Evolutionary conservation across 2,888 invertebrate species (phyloP), one percentile per base, ranked within the genome.

Genomic region (Abrostola triplasia): DNA sequence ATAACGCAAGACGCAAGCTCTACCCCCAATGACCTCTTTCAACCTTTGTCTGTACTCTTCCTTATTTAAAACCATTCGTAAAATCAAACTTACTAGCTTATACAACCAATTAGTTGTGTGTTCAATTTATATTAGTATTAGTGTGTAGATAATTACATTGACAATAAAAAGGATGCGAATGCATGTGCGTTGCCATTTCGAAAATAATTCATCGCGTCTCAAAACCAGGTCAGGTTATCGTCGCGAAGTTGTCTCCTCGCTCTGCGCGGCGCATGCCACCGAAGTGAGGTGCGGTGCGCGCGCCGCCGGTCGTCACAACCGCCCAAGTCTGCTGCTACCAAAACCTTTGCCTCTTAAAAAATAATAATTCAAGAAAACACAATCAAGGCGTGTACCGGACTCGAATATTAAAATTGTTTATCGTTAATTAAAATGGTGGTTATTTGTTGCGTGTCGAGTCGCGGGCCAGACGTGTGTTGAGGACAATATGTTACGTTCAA

Each of bases 171-270:
- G 77, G 70, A 80, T 63, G 69, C 83, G 81, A 86, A 81, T 87
- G 86, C 87, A 85, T 84, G 87, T 87, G 85, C 91, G 88, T 87
- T 90, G 90, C 88, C 90, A 89, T 90, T 90, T 92, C 91, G 86
- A 92, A 92, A 92, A 93, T 93, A 92, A 92, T 92, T 90, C 89
- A 89, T 87, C 83, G 85, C 87, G 75, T 75, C 70, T 65, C 61
- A 85, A 88, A 93, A 88, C 84, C 88, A 90, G 93, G 93, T 92
- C 93, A 93, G 64, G 67, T 72, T 67, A 71, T 36, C 60, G 63
- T 42, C 47, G 65, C 79, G 90, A 90, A 90, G 89, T 76, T 61
- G 48, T 65, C 75, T 12, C 44, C 70, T 48, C n/a, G n/a, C n/a
- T n/a, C 41, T 69, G 71, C 81, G 73, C 66, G 73, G 88, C 91